A percentile compares a stretch with the other conserved stretches of the same genome.
phyloP scores from a whole-genome alignment of 2,113 vertebrate species.

The Tenrec ecaudatus region DNA sequence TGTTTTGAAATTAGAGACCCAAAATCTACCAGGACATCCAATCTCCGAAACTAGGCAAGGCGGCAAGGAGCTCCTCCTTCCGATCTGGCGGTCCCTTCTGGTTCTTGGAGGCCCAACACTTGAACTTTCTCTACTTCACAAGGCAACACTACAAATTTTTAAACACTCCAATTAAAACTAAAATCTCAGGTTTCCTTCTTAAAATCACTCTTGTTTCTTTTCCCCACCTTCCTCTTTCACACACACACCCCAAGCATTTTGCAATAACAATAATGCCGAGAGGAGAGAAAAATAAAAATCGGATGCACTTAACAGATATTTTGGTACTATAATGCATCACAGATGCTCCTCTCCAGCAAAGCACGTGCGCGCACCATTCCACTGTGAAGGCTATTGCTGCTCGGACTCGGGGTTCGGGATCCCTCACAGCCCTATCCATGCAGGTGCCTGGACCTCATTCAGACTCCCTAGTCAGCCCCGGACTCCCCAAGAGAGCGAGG shows the following conservation, averaged over 20 bases:
- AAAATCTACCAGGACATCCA: not conserved
- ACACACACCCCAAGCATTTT: conserved; percentile 68
- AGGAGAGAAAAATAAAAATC: conserved; percentile 86
- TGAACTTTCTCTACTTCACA: conserved; percentile 63
- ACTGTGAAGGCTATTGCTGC: conserved; percentile 60
- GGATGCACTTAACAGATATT: conserved; percentile 88
- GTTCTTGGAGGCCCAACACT: not conserved
- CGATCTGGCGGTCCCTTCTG: not conserved
- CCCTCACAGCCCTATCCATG: conserved; percentile 53
- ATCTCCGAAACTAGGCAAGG: not conserved
- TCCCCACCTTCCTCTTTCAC: conserved; percentile 57
- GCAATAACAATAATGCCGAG: conserved; percentile 84
- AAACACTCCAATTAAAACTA: conserved; percentile 70
- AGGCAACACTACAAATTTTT: conserved; percentile 44
- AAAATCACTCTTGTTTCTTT: conserved; percentile 67
- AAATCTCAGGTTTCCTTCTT: conserved; percentile 76
- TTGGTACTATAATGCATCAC: conserved; percentile 86
- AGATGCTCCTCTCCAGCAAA: conserved; percentile 88
- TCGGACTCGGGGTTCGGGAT: conserved; percentile 65
- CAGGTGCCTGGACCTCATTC: conserved; percentile 19
- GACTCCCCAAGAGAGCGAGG: conserved; percentile 42
- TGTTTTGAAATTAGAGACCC: conserved; percentile 46
- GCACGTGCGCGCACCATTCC: conserved; percentile 79
- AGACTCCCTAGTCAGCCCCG: conserved; percentile 23
- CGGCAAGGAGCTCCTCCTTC: not conserved